A percentile compares a stretch with the other conserved stretches of the same genome.
Evolutionary conservation across 2,113 vertebrate genomes (phyloP).

Genomic region (Varanus komodoensis): DNA sequence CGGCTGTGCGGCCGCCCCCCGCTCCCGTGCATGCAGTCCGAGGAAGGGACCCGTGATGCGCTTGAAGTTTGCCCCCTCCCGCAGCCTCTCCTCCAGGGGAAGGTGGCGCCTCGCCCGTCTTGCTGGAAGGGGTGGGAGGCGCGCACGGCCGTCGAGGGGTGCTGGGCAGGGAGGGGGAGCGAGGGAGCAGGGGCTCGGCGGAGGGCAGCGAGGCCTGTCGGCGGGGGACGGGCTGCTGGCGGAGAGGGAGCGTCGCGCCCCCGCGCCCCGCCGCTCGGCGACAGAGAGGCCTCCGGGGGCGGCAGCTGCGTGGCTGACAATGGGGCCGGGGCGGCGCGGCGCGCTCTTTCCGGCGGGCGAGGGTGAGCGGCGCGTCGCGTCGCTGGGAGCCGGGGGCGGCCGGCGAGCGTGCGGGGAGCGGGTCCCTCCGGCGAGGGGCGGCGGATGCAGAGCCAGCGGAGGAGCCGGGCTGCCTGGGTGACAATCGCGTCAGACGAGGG

Average conservation of each 20-base stretch:
- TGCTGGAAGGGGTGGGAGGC: not conserved
- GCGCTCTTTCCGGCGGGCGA: not conserved
- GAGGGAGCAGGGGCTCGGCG: not conserved
- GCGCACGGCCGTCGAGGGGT: too few species aligned
- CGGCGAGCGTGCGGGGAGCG: not conserved
- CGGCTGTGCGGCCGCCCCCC: not conserved
- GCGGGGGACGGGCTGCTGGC: not conserved
- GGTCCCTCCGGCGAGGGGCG: not conserved
- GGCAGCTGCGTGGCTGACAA: slow-evolving; percentile 32
- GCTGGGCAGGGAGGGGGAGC: too few species aligned
- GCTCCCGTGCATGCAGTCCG: not conserved
- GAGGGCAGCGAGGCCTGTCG: not conserved
- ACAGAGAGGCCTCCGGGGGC: slow-evolving; percentile 9
- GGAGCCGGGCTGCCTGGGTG: not conserved
- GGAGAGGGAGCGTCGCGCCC: not conserved
- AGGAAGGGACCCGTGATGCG: not conserved
- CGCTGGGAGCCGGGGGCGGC: too few species aligned
- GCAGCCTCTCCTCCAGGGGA: not conserved
- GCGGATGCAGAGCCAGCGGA: not conserved
- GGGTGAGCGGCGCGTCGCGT: not conserved
- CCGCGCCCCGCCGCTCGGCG: not conserved
- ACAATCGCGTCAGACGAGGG: not conserved
- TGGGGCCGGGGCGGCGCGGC: not conserved
- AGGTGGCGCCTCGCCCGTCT: not conserved
- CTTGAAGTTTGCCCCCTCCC: not conserved